Percentiles rank a stretch among this genome's conserved stretches.
Evolutionary conservation across 2,113 vertebrate species (phyloP).

Genomic region (Zapus hudsonius): DNA sequence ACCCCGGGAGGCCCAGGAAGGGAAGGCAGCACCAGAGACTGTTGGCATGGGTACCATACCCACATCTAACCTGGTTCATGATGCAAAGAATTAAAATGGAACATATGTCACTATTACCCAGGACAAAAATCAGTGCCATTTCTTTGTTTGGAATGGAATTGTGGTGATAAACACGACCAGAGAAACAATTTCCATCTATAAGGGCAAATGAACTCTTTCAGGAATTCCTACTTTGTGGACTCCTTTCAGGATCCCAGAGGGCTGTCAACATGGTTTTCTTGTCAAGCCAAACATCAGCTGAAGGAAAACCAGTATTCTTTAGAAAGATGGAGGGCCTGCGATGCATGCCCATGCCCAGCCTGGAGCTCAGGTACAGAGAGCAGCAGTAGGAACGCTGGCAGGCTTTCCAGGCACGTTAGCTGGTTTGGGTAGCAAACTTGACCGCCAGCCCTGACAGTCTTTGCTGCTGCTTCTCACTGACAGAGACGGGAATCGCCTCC

Average conservation of each 20-base stretch:
- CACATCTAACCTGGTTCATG: background rate
- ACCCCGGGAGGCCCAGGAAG: background rate
- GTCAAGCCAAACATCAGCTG: conserved; percentile 56
- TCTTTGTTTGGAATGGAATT: conserved; percentile 35
- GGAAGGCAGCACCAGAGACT: background rate
- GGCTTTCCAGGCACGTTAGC: background rate
- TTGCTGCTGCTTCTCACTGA: conserved; percentile 19
- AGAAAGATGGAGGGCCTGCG: conserved; percentile 60
- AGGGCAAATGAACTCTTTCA: conserved; percentile 23
- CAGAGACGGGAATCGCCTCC: background rate
- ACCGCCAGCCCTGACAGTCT: conserved; percentile 22
- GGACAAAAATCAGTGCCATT: background rate
- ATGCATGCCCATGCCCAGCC: conserved; percentile 18
- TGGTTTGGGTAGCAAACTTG: background rate
- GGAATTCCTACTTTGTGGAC: conserved; percentile 36
- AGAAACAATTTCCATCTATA: conserved; percentile 44
- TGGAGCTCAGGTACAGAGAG: conserved; percentile 26
- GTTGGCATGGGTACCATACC: background rate
- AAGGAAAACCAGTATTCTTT: conserved; percentile 55
- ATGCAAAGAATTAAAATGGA: conserved; percentile 30
- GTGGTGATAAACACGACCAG: background rate
- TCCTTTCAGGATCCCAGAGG: conserved; percentile 51
- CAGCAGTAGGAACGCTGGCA: background rate
- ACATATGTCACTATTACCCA: background rate
- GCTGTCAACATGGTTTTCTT: conserved; percentile 51